A percentile compares a stretch with the other conserved stretches of the same genome.
These are phyloP conservation scores for Cynopterus sphinx DNA, from an alignment of 2,797 vertebrate species.

Conservation along the genomic window DNA sequence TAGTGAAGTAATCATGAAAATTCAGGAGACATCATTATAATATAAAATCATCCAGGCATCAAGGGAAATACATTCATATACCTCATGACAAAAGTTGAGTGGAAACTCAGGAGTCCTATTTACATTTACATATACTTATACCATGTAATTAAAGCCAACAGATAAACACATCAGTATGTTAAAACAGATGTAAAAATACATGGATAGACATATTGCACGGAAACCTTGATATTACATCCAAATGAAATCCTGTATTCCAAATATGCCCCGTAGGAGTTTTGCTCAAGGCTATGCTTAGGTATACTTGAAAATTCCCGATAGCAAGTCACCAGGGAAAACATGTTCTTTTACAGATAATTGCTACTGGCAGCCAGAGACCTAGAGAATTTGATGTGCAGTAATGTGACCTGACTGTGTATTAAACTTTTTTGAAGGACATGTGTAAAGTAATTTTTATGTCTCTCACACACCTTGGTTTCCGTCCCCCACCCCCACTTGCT, in stretches of 20 bases:
- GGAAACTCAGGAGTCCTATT: constrained; percentile 73
- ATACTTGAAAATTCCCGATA: constrained; percentile 88
- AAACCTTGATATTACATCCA: constrained; percentile 86
- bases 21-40: background rate
- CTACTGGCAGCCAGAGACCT: constrained; percentile 93
- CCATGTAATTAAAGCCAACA: constrained; percentile 84
- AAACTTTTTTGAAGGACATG: constrained; percentile 94
- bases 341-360: constrained; percentile 96
- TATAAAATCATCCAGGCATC: constrained; percentile 29
- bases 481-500: constrained; percentile 55
- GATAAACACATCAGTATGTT: constrained; percentile 87
- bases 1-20: background rate
- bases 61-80: constrained; percentile 62
- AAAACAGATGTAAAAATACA: constrained; percentile 86
- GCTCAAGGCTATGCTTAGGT: constrained; percentile 92
- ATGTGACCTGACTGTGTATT: constrained; percentile 94
- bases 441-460: constrained; percentile 87
- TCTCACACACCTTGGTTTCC: constrained; percentile 78
- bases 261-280: constrained; percentile 88
- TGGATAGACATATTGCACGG: constrained; percentile 83
- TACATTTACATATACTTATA: constrained; percentile 82
- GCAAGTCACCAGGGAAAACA: constrained; percentile 90
- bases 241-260: constrained; percentile 87
- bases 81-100: constrained; percentile 65
- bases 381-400: constrained; percentile 92